Conservation (phyloP, 2,888 invertebrate genomes). For the Chymomyza fuscimana region DNA sequence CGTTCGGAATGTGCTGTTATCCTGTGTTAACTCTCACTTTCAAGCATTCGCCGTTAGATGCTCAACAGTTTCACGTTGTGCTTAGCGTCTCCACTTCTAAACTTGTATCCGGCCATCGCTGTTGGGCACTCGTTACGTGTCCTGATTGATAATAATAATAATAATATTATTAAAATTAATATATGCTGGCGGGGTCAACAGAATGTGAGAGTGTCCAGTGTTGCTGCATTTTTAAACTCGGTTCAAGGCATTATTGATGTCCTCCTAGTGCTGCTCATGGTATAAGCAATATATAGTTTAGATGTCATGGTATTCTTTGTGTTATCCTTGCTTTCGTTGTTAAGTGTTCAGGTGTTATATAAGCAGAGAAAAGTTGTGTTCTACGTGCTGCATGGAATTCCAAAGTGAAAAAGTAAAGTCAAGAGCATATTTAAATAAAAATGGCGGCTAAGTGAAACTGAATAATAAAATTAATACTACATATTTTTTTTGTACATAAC, state of each 20-base stretch:
- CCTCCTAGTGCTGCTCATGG: neutral
- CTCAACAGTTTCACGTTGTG: constrained; percentile 5
- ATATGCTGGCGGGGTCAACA: neutral
- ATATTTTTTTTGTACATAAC: neutral
- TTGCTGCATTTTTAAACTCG: neutral
- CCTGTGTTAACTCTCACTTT: neutral
- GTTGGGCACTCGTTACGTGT: neutral
- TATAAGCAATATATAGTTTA: neutral
- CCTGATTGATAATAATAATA: neutral
- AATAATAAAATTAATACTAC: too few species aligned
- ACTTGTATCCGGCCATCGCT: neutral
- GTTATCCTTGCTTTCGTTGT: neutral
- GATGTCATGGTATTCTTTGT: neutral
- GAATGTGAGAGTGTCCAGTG: neutral
- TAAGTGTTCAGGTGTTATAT: neutral
- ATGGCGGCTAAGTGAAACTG: neutral
- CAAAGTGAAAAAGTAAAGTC: neutral
- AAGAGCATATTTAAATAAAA: neutral
- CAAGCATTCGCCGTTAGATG: neutral
- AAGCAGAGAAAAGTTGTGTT: neutral
- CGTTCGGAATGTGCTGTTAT: neutral
- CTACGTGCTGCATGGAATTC: neutral
- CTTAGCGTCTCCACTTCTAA: neutral
- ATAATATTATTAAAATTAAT: neutral
- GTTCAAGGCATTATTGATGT: neutral